Conservation (phyloP, 2,113 vertebrate species). For the Diadophis punctatus region DNA sequence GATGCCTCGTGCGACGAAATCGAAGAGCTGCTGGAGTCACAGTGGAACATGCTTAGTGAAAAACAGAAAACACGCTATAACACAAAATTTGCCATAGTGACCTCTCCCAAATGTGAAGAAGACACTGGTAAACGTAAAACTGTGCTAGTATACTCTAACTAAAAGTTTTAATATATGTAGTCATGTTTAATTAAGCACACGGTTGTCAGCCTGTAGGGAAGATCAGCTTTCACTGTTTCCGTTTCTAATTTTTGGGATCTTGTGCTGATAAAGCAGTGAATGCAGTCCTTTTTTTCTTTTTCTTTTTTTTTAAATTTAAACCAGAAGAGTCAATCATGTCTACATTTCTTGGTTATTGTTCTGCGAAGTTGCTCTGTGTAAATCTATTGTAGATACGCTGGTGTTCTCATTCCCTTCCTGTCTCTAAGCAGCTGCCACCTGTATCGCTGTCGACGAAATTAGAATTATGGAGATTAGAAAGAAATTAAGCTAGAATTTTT, state of each 20-base stretch:
- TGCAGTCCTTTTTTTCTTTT: conserved; percentile 34
- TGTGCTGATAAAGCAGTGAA: conserved; percentile 52
- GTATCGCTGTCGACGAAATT: conserved; percentile 22
- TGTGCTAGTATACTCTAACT: conserved; percentile 61
- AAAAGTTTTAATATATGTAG: conserved; percentile 46
- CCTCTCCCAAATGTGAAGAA: conserved; percentile 68
- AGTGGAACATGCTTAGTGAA: conserved; percentile 77
- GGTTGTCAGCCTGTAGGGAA: conserved; percentile 48
- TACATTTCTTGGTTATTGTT: conserved; percentile 57
- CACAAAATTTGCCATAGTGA: conserved; percentile 78
- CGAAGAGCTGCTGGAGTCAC: conserved; percentile 76
- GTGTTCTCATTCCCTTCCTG: conserved; percentile 61
- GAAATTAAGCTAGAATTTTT: conserved; percentile 18
- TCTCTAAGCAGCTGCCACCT: conserved; percentile 52
- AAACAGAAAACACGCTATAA: conserved; percentile 80
- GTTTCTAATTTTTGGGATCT: conserved; percentile 53
- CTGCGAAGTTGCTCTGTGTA: conserved; percentile 45
- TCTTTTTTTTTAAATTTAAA: conserved; percentile 10
- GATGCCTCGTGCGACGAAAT: conserved; percentile 76
- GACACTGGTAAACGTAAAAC: conserved; percentile 71
- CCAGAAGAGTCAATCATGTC: conserved; percentile 46
- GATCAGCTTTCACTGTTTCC: conserved; percentile 53
- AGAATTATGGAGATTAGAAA: conserved; percentile 38
- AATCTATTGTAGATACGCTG: conserved; percentile 58
- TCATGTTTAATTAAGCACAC: conserved; percentile 49